A percentile compares a stretch with the other conserved stretches of the same genome.
phyloP scores from a whole-genome alignment of 2,888 invertebrate genomes.

The Ochropleura plecta region DNA sequence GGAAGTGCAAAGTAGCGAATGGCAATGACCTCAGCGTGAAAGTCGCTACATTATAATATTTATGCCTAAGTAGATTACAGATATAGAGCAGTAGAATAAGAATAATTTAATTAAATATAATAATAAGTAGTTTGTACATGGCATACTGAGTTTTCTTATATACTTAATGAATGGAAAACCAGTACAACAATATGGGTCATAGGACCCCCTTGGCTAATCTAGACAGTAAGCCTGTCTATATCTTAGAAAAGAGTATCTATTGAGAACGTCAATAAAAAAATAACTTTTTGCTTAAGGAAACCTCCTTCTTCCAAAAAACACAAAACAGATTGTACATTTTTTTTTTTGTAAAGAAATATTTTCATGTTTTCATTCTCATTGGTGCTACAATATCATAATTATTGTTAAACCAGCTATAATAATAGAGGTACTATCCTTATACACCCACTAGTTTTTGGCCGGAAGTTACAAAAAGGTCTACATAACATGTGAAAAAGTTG shows the following conservation, averaged over 20 bases:
- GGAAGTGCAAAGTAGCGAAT: slow-evolving; percentile 13
- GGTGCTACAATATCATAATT: neutral
- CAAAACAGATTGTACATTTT: too few relatives aligned
- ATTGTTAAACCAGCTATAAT: neutral
- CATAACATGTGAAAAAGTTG: slow-evolving; percentile 25
- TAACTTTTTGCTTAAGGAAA: too few relatives aligned
- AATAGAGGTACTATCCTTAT: neutral
- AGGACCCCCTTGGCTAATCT: too few relatives aligned
- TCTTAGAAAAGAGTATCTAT: too few relatives aligned
- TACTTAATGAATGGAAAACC: too few relatives aligned
- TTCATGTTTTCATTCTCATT: neutral
- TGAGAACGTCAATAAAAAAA: too few relatives aligned
- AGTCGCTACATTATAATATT: slow-evolving; percentile 33
- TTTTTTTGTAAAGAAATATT: too few relatives aligned
- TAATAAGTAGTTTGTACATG: too few relatives aligned
- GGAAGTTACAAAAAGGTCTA: slow-evolving; percentile 30
- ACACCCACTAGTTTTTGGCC: neutral
- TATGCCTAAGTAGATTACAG: slow-evolving; percentile 8
- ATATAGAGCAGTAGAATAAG: neutral
- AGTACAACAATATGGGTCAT: too few relatives aligned
- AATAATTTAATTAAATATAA: neutral
- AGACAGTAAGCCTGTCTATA: too few relatives aligned
- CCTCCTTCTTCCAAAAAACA: too few relatives aligned
- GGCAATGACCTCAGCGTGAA: slow-evolving; percentile 56
- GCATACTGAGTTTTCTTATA: too few relatives aligned